Evolutionary conservation across 2,888 invertebrate species (phyloP).

Genomic region (Ectemnius lituratus): DNA sequence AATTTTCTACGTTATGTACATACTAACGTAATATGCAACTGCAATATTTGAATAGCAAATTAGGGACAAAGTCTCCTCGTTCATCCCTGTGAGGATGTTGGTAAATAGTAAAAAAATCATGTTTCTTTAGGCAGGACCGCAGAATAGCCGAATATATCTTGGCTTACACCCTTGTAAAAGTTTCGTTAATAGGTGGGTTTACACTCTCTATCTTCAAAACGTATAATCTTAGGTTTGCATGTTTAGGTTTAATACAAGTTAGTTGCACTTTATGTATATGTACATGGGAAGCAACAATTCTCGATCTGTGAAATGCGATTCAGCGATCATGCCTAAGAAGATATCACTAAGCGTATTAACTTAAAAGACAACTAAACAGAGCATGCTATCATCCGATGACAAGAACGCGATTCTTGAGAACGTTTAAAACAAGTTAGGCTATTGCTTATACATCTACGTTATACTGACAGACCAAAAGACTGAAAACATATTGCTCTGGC

Average conservation of each 20-base stretch:
- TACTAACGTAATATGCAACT: conserved; percentile 48
- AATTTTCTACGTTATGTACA: conserved; percentile 53
- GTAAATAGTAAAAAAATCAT: no score
- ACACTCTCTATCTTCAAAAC: no score
- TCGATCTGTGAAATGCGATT: not conserved
- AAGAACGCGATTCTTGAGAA: conserved; percentile 58
- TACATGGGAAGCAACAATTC: no score
- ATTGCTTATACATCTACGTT: conserved; percentile 55
- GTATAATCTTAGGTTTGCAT: no score
- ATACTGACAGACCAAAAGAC: conserved; percentile 58
- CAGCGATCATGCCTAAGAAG: conserved; percentile 6
- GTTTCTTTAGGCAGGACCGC: no score
- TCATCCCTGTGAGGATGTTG: no score
- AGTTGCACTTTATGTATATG: no score
- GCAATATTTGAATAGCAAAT: conserved; percentile 31
- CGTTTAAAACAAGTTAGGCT: conserved; percentile 62
- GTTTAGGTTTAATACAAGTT: no score
- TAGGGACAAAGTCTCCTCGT: no score
- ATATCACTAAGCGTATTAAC: conserved; percentile 37
- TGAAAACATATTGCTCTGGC: conserved; percentile 69
- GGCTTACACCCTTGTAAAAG: no score
- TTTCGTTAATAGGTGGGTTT: no score
- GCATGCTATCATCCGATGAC: conserved; percentile 43
- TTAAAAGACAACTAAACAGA: conserved; percentile 40
- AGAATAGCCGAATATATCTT: no score